Evolutionary conservation across 2,888 invertebrate species (phyloP).

Genomic region (Polietes domitor): DNA sequence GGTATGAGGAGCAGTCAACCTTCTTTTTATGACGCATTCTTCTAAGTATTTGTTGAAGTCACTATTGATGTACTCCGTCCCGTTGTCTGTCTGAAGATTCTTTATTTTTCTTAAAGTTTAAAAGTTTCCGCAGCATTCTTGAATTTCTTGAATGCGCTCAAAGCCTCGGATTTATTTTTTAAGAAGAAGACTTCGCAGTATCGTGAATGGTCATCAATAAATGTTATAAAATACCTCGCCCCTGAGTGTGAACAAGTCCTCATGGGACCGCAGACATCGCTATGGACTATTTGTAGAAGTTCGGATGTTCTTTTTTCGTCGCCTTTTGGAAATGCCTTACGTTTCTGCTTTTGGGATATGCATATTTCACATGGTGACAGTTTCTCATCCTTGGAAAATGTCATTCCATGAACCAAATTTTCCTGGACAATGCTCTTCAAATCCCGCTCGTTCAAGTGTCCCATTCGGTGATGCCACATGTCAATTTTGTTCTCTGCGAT

Average conservation of each 20-base stretch:
- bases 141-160: constrained; percentile 56
- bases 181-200: constrained; percentile 62
- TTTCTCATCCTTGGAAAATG: background rate
- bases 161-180: constrained; percentile 56
- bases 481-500: background rate
- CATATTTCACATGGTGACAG: constrained; percentile 47
- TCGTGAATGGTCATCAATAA: constrained; percentile 58
- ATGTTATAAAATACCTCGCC: constrained; percentile 48
- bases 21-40: constrained; percentile 58
- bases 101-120: constrained; percentile 66
- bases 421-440: constrained; percentile 46
- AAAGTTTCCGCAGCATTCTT: constrained; percentile 51
- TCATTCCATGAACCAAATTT: background rate
- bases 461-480: constrained; percentile 49
- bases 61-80: constrained; percentile 68
- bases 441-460: constrained; percentile 51
- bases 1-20: constrained; percentile 61
- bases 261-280: constrained; percentile 61
- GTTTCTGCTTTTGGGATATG: constrained; percentile 47
- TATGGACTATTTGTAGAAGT: constrained; percentile 53
- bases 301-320: constrained; percentile 17
- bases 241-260: constrained; percentile 37
- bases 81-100: constrained; percentile 70
- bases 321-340: constrained; percentile 28
- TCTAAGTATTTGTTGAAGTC: background rate